Evolutionary conservation across 2,888 invertebrate genomes (phyloP).

Genomic region (Sesia bembeciformis): DNA sequence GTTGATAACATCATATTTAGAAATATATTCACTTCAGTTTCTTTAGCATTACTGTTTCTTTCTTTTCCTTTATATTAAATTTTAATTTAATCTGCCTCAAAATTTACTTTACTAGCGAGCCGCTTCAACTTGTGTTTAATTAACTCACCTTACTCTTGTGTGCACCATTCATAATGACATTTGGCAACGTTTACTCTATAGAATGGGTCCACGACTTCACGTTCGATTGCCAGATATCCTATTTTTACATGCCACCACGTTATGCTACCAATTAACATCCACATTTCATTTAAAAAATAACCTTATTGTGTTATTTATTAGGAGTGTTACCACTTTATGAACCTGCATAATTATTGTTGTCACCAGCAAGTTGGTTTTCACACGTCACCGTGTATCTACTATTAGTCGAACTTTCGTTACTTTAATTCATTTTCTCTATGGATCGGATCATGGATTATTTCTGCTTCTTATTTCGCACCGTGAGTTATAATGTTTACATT

Average conservation of each 20-base stretch:
- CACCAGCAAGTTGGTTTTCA: slow-evolving; percentile 1
- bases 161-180: slow-evolving; percentile 23
- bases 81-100: too few species aligned
- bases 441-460: slow-evolving; percentile 3
- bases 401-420: neutral
- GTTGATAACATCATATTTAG: too few species aligned
- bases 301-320: slow-evolving; percentile 1
- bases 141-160: neutral
- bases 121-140: too few species aligned
- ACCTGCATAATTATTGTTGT: slow-evolving; percentile 1
- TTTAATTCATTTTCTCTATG: neutral
- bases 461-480: neutral
- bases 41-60: too few species aligned
- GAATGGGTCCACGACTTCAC: slow-evolving; percentile 33
- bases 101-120: too few species aligned
- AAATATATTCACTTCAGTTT: too few species aligned
- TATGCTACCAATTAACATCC: slow-evolving; percentile 7
- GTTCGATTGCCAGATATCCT: slow-evolving; percentile 21
- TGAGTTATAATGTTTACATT: neutral
- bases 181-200: slow-evolving; percentile 32
- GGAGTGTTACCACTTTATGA: neutral
- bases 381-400: neutral
- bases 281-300: slow-evolving; percentile 2
- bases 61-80: too few species aligned
- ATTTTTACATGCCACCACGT: slow-evolving; percentile 29